Conservation (phyloP, 2,797 vertebrate species). For the Tokudaia tokunoshimensis region DNA sequence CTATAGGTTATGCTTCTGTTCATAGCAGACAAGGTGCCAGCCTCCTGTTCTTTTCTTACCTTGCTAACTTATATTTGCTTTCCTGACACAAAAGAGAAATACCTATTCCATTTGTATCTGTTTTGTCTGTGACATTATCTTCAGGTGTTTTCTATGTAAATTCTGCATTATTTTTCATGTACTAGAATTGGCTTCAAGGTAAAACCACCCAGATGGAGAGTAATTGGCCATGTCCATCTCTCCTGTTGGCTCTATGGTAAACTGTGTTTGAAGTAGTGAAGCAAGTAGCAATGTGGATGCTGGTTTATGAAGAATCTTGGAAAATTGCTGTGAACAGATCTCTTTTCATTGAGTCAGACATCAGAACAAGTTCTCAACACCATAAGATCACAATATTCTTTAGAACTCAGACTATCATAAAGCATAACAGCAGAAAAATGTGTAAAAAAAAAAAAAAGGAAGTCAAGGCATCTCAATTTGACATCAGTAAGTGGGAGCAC, state of each 20-base stretch:
- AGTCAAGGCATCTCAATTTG: background rate
- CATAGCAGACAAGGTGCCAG: background rate
- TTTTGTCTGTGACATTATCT: background rate
- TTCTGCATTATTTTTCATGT: background rate
- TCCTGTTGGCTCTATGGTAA: background rate
- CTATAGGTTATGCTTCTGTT: background rate
- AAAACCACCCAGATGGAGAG: background rate
- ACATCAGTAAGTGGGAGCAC: conserved; percentile 35
- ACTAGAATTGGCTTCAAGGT: background rate
- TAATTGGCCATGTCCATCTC: background rate
- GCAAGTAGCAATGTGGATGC: background rate
- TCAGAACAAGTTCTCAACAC: background rate
- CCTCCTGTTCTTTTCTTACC: background rate
- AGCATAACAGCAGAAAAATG: conserved; percentile 24
- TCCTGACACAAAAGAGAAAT: background rate
- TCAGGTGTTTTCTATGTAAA: conserved; percentile 43
- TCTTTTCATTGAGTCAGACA: background rate
- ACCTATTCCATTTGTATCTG: background rate
- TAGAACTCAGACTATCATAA: conserved; percentile 42
- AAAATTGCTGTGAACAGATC: background rate
- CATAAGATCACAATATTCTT: background rate
- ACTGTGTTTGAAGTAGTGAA: conserved; percentile 12
- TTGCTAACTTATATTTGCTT: background rate
- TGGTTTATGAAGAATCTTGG: background rate
- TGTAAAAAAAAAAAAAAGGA: conserved; percentile 39